Base-by-base conservation (phyloP, 2,797 vertebrate species). In the Decapterus maruadsi region DNA sequence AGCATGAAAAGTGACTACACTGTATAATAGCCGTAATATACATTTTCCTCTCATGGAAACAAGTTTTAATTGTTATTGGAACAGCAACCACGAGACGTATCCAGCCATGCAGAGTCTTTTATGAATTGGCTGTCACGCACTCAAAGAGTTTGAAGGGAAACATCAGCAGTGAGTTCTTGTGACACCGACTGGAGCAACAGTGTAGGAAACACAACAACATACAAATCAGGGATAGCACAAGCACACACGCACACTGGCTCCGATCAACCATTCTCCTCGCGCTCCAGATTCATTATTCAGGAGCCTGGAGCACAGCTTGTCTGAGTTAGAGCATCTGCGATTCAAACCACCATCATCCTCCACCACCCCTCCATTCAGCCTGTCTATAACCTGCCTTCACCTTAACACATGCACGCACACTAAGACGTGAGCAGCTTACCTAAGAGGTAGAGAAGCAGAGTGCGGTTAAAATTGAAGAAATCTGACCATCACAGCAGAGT, bases 271-370 rank as follows among this genome's bases (percentile, higher is more conserved):
- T 83, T 90, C 88, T 80, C 40, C 84, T 77, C 75, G 80, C 68
- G 76, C 53, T 80, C 5, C 0, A 38, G 76, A 91, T 91, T 90
- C 81, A 93, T 92, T 92, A 93, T 94, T 92, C 84, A 92, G 82
- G 57, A 58, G 66, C 75, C 81, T 66, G 66, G 58, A 86, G 79
- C 80, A 81, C 86, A 92, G 85, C 86, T 83, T 89, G 88, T 84
- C 82, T 87, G 72, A 90, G 65, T 80, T 76, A 70, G 63, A 90
- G 68, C 77, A 93, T 93, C 90, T 92, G 87, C 83, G 91, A 91
- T 87, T 91, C 89, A 92, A 90, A 91, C 79, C 85, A 81, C 80
- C 67, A 76, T 58, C 40, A 75, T 45, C 77, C 59, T 65, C 50
- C 34, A 75, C 45, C 77, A 75, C 45, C 77, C 60, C 68, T 45